A percentile compares a stretch with the other conserved stretches of the same genome.
phyloP scores from a whole-genome alignment of 2,888 invertebrate species.

The Plemyria rubiginata region DNA sequence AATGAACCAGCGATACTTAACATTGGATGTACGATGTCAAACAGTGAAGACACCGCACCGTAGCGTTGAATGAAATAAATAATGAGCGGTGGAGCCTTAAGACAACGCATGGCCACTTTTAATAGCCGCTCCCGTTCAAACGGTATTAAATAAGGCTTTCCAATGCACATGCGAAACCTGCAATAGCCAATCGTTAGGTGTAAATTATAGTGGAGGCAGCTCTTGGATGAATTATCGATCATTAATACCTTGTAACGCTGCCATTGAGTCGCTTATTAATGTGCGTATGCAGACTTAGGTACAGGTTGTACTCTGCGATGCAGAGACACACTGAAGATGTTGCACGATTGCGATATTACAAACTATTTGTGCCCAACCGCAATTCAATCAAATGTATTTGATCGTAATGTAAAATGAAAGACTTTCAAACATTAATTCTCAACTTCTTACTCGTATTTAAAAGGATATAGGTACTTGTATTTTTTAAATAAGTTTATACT shows the following conservation, averaged over 20 bases:
- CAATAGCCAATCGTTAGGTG: constrained; percentile 41
- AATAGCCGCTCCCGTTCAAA: constrained; percentile 41
- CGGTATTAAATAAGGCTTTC: constrained; percentile 45
- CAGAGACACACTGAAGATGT: constrained; percentile 10
- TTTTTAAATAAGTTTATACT: no score
- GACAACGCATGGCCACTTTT: constrained; percentile 20
- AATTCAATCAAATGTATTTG: neutral
- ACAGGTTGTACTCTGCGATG: constrained; percentile 23
- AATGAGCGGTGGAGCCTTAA: neutral
- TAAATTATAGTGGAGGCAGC: constrained; percentile 54
- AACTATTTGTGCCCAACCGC: neutral
- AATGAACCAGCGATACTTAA: no score
- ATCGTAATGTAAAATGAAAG: neutral
- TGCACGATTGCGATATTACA: constrained; percentile 1
- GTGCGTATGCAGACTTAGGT: constrained; percentile 40
- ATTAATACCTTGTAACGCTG: constrained; percentile 64
- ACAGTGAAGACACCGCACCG: no score
- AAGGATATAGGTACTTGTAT: no score
- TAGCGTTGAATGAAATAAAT: no score
- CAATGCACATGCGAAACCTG: constrained; percentile 45
- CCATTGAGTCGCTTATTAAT: constrained; percentile 57
- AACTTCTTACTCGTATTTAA: no score
- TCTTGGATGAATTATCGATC: constrained; percentile 60
- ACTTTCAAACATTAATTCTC: neutral
- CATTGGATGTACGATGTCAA: no score